A percentile compares a stretch with the other conserved stretches of the same genome.
Conservation (phyloP, 2,113 vertebrate genomes). For the Ictalurus punctatus region DNA sequence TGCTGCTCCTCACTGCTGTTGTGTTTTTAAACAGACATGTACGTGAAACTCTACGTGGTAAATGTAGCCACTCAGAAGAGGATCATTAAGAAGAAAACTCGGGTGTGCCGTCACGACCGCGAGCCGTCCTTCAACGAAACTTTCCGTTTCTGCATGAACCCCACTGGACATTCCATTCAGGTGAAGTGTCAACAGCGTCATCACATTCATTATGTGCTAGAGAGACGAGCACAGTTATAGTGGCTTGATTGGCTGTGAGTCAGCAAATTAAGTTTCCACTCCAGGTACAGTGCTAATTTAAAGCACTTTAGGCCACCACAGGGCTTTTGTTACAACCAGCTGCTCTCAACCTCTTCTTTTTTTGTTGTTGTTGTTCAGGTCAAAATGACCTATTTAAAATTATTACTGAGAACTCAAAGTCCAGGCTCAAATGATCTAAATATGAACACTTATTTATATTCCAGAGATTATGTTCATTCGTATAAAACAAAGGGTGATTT, state of each 20-base stretch:
- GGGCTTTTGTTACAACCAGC: neutral
- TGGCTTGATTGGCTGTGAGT: neutral
- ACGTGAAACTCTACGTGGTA: slow-evolving; percentile 96
- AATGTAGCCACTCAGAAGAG: slow-evolving; percentile 95
- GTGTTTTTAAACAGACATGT: slow-evolving; percentile 79
- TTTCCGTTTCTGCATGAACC: slow-evolving; percentile 94
- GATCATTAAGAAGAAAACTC: slow-evolving; percentile 98
- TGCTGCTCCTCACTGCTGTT: neutral
- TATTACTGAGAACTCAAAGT: neutral
- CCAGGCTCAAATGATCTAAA: neutral
- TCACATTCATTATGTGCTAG: neutral
- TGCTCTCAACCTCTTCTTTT: neutral
- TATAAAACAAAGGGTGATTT: neutral
- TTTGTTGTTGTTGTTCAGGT: neutral
- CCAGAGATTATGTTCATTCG: neutral
- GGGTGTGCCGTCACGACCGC: slow-evolving; percentile 96
- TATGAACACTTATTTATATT: neutral
- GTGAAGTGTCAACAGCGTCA: slow-evolving; percentile 62
- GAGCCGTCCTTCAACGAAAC: slow-evolving; percentile 98
- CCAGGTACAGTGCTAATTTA: neutral
- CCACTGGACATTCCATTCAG: slow-evolving; percentile 90
- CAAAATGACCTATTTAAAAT: neutral
- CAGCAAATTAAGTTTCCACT: slow-evolving; percentile 7
- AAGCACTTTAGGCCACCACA: neutral
- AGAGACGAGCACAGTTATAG: neutral